Percentiles rank a stretch among this genome's conserved stretches.
These are phyloP conservation scores for Lepas anatifera DNA, from an alignment of 2,888 invertebrate genomes.

Conservation along the genomic window DNA sequence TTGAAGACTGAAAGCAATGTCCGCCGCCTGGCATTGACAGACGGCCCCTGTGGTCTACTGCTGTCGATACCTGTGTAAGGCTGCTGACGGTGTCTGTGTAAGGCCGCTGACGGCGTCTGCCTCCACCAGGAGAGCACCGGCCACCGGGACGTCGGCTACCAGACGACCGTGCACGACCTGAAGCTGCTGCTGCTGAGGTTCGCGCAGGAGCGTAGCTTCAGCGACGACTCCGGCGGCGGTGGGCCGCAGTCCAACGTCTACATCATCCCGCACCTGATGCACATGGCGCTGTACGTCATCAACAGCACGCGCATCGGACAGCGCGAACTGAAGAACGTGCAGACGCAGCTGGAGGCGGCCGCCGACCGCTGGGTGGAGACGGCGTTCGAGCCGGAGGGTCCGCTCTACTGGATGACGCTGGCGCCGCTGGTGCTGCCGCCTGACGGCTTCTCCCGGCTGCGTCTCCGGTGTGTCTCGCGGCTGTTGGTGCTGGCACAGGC, in stretches of 20 bases:
- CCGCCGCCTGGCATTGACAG: too few relatives aligned
- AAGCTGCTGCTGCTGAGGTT: slow-evolving; percentile 79
- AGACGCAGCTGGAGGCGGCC: slow-evolving; percentile 52
- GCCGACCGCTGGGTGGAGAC: slow-evolving; percentile 50
- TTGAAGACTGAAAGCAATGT: too few relatives aligned
- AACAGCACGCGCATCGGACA: slow-evolving; percentile 44
- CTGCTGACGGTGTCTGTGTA: too few relatives aligned
- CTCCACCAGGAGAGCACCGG: slow-evolving; percentile 10
- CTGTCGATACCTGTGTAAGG: too few relatives aligned
- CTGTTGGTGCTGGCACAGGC: slow-evolving; percentile 65
- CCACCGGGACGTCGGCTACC: slow-evolving; percentile 58
- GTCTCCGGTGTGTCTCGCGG: slow-evolving; percentile 59
- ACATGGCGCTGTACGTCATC: slow-evolving; percentile 87
- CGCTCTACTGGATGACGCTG: slow-evolving; percentile 74
- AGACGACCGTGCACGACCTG: slow-evolving; percentile 78
- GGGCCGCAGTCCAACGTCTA: slow-evolving; percentile 96
- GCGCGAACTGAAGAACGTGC: slow-evolving; percentile 66
- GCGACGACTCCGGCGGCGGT: slow-evolving; percentile 93
- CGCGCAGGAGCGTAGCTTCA: slow-evolving; percentile 88
- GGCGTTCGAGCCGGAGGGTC: slow-evolving; percentile 80
- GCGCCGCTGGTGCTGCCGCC: slow-evolving; percentile 65
- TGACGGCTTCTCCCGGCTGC: slow-evolving; percentile 58
- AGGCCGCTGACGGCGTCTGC: too few relatives aligned
- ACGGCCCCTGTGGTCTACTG: too few relatives aligned
- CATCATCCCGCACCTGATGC: slow-evolving; percentile 82